Conservation (phyloP, 2,113 vertebrate species). For the Ginglymostoma cirratum region DNA sequence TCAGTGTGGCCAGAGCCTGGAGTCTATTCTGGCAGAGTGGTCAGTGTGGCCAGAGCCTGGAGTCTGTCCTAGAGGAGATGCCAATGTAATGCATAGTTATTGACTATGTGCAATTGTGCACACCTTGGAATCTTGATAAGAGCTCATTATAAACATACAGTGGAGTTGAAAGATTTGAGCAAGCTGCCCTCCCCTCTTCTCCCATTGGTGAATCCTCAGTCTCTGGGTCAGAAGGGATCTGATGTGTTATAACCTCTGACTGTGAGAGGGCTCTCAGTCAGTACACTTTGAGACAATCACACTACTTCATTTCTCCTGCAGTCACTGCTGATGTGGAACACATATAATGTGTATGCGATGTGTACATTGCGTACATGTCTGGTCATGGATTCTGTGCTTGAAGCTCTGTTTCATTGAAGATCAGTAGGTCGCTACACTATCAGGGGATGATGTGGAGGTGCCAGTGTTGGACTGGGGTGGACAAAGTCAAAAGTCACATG, state of each 20-base stretch:
- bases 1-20: too few relatives aligned
- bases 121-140: background rate
- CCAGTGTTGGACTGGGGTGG: too few relatives aligned
- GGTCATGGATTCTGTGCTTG: background rate
- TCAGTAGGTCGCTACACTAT: background rate
- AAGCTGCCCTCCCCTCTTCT: background rate
- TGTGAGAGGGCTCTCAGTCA: background rate
- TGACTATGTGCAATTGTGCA: background rate
- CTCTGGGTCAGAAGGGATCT: background rate
- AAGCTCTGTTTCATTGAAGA: background rate
- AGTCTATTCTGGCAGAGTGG: too few relatives aligned
- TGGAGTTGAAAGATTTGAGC: background rate
- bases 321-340: background rate
- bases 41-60: too few relatives aligned
- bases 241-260: background rate
- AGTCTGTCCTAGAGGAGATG: background rate
- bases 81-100: background rate
- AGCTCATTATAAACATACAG: background rate
- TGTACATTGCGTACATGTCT: background rate
- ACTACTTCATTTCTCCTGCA: background rate
- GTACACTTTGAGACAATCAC: background rate
- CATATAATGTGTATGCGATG: background rate
- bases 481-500: too few relatives aligned
- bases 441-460: too few relatives aligned
- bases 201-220: background rate